Percentiles rank a stretch among this genome's conserved stretches.
phyloP scores from a whole-genome alignment of 2,113 vertebrate species.

The Ranitomeya imitator region DNA sequence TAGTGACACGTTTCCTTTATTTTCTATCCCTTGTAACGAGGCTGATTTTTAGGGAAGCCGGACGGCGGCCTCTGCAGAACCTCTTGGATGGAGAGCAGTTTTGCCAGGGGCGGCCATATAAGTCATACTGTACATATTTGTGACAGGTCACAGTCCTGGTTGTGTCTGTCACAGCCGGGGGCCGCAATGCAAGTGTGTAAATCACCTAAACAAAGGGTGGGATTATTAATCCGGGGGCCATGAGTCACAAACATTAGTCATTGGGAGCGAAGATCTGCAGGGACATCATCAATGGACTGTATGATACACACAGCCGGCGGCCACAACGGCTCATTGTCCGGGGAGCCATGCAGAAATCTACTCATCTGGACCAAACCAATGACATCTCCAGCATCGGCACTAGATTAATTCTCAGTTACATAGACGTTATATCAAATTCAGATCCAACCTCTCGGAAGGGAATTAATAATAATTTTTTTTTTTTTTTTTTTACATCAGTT shows the following conservation, averaged over 20 bases:
- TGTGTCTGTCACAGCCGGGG: slow-evolving; percentile 28
- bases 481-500: no score
- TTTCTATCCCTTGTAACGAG: no score
- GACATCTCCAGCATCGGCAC: not conserved
- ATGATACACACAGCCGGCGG: slow-evolving; percentile 5
- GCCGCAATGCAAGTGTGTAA: not conserved
- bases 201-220: slow-evolving; percentile 33
- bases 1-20: no score
- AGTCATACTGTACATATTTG: not conserved
- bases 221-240: not conserved
- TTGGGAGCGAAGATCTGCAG: not conserved
- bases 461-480: no score
- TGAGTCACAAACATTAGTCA: slow-evolving; percentile 23
- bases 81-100: no score
- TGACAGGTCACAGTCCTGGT: not conserved
- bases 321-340: slow-evolving; percentile 13
- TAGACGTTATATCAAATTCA: no score
- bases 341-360: not conserved
- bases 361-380: not conserved
- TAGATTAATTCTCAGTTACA: not conserved
- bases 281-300: slow-evolving; percentile 22
- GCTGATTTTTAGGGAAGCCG: no score
- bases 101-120: not conserved
- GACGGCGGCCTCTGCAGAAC: no score
- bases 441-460: no score